phyloP scores from a whole-genome alignment of 1,140 invertebrate genomes.

The Drosophila tropicalis region DNA sequence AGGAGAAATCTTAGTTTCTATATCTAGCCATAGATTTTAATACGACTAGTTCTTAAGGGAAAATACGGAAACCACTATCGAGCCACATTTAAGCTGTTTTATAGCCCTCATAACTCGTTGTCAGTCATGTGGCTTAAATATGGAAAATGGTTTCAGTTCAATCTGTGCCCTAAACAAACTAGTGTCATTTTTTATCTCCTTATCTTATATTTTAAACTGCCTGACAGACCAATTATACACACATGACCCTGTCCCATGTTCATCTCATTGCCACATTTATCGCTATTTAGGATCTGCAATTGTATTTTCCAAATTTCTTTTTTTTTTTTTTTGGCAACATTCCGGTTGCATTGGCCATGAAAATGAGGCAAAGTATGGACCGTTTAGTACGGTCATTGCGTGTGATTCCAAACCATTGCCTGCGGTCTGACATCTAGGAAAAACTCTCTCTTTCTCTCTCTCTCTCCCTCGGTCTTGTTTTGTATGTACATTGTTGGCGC shows the following conservation, averaged over 20 bases:
- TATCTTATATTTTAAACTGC: constrained; percentile 43
- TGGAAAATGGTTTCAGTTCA: not conserved
- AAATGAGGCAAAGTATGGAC: constrained; percentile 36
- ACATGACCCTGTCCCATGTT: constrained; percentile 26
- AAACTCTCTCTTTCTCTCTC: constrained; percentile 3
- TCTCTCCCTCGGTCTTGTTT: not conserved
- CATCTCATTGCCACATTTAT: constrained; percentile 29
- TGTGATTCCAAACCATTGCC: constrained; percentile 62
- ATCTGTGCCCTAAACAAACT: constrained; percentile 1
- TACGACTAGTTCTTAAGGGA: not conserved
- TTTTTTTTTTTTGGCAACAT: constrained; percentile 39
- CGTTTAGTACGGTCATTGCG: constrained; percentile 69
- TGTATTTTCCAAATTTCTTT: not conserved
- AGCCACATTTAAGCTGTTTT: not conserved
- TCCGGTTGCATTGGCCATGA: constrained; percentile 43
- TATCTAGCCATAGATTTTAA: too few relatives aligned
- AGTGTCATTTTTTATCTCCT: constrained; percentile 39
- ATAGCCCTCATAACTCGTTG: not conserved
- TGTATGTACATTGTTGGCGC: constrained; percentile 18
- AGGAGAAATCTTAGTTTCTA: not conserved
- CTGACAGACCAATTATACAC: constrained; percentile 57
- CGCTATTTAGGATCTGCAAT: constrained; percentile 39
- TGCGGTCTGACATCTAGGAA: constrained; percentile 48
- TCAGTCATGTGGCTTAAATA: not conserved
- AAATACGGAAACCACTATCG: not conserved